Percentiles rank a stretch among this genome's conserved stretches.
phyloP scores from a whole-genome alignment of 1,140 invertebrate species.

The Zaprionus camerounensis region DNA sequence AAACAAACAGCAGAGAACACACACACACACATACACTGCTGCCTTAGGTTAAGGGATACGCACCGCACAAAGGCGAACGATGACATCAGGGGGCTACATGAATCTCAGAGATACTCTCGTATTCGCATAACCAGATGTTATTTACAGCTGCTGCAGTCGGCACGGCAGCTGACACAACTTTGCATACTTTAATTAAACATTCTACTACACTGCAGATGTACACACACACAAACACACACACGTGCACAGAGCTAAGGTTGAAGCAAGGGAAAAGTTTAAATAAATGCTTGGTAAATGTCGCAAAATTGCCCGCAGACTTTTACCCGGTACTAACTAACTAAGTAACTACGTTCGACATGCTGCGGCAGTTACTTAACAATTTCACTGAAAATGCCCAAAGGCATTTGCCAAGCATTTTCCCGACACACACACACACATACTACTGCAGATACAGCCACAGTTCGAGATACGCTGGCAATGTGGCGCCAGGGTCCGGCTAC shows the following conservation, averaged over 20 bases:
- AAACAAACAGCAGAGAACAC: slow-evolving; percentile 23
- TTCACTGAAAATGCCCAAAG: slow-evolving; percentile 56
- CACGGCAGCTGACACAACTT: slow-evolving; percentile 66
- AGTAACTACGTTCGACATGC: slow-evolving; percentile 44
- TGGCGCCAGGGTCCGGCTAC: slow-evolving; percentile 17
- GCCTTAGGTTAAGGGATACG: slow-evolving; percentile 2
- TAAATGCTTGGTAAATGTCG: slow-evolving; percentile 69
- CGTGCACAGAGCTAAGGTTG: slow-evolving; percentile 22
- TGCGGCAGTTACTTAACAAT: slow-evolving; percentile 61
- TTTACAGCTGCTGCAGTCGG: slow-evolving; percentile 57
- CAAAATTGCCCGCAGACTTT: slow-evolving; percentile 61
- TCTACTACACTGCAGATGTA: slow-evolving; percentile 55
- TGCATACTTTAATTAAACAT: slow-evolving; percentile 77
- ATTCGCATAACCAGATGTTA: slow-evolving; percentile 59
- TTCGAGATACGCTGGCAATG: slow-evolving; percentile 21
- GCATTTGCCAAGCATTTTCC: slow-evolving; percentile 31
- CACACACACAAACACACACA: slow-evolving; percentile 3
- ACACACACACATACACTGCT: slow-evolving; percentile 8
- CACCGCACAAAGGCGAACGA: slow-evolving; percentile 36
- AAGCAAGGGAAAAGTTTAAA: slow-evolving; percentile 49
- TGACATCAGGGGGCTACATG: slow-evolving; percentile 26
- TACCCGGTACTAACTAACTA: slow-evolving; percentile 32
- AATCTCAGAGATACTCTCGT: slow-evolving; percentile 29
- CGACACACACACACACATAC: slow-evolving; percentile 9
- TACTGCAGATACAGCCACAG: not conserved